A percentile compares a stretch with the other conserved stretches of the same genome.
Conservation (phyloP, 2,797 vertebrate genomes). For the Propithecus deckenii region DNA sequence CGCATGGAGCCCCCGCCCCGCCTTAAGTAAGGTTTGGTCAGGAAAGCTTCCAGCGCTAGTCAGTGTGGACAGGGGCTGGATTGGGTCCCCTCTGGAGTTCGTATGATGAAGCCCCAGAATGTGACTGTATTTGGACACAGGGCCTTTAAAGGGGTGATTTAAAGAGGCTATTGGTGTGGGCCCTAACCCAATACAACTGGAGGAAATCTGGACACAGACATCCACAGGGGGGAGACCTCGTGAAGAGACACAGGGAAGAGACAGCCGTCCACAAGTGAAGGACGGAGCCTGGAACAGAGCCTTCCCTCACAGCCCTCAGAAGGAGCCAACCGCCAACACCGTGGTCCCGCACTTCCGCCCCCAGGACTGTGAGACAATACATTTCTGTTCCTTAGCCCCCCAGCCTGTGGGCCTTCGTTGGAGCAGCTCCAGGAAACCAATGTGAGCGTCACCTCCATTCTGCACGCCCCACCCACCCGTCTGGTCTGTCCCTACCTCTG, state of each 20-base stretch:
- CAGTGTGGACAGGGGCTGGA: neutral
- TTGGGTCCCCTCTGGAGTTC: neutral
- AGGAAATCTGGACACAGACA: neutral
- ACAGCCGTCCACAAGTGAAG: neutral
- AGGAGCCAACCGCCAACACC: too few species aligned
- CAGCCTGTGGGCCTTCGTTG: neutral
- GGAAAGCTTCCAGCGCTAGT: neutral
- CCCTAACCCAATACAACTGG: neutral
- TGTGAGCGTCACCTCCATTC: rapidly evolving
- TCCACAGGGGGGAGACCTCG: neutral
- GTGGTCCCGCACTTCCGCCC: neutral
- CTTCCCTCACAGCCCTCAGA: neutral
- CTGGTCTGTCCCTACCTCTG: neutral
- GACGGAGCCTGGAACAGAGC: neutral
- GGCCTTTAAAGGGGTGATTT: neutral
- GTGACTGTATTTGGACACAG: neutral
- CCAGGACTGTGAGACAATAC: neutral
- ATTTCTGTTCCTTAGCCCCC: neutral
- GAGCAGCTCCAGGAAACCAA: neutral
- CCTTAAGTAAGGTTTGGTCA: neutral
- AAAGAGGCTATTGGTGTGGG: neutral
- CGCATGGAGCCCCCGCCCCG: rapidly evolving
- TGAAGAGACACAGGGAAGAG: neutral
- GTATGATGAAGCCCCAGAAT: neutral
- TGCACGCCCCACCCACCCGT: neutral